A percentile compares a stretch with the other conserved stretches of the same genome.
Conservation (phyloP, 2,888 invertebrate genomes). For the Agonopterix subpropinquella region DNA sequence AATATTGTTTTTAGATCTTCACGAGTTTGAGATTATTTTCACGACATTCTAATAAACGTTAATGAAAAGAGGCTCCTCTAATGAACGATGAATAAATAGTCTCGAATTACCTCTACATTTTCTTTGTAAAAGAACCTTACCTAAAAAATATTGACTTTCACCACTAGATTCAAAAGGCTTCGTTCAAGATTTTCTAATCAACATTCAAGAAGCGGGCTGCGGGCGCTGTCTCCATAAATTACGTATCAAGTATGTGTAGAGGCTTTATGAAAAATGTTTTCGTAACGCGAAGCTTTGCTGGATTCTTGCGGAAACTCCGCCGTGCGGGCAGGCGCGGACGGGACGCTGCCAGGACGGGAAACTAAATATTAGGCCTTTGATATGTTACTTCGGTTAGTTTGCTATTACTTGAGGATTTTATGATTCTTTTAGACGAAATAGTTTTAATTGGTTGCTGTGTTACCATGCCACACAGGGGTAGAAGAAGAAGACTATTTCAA, state of each 20-base stretch:
- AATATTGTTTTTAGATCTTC: no score
- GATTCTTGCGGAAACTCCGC: slow-evolving; percentile 33
- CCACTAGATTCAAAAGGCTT: slow-evolving; percentile 34
- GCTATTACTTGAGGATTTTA: slow-evolving; percentile 25
- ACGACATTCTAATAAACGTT: no score
- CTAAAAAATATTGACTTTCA: neutral
- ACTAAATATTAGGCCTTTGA: slow-evolving; percentile 49
- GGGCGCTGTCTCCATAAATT: slow-evolving; percentile 68
- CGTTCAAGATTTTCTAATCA: slow-evolving; percentile 55
- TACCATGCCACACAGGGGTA: no score
- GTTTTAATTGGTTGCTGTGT: no score
- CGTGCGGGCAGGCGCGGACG: slow-evolving; percentile 20
- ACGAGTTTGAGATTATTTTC: no score
- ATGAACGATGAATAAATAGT: no score
- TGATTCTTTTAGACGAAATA: no score
- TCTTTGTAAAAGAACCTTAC: no score
- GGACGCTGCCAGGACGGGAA: slow-evolving; percentile 16
- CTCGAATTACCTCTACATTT: no score
- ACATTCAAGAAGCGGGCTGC: slow-evolving; percentile 56
- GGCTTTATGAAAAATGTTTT: slow-evolving; percentile 70
- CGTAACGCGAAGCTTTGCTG: slow-evolving; percentile 35
- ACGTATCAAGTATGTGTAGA: slow-evolving; percentile 65
- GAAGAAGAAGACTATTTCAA: no score
- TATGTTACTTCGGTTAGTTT: slow-evolving; percentile 40
- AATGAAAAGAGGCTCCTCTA: no score